Conservation (phyloP, 2,113 vertebrate genomes). For the Leiothrix lutea region DNA sequence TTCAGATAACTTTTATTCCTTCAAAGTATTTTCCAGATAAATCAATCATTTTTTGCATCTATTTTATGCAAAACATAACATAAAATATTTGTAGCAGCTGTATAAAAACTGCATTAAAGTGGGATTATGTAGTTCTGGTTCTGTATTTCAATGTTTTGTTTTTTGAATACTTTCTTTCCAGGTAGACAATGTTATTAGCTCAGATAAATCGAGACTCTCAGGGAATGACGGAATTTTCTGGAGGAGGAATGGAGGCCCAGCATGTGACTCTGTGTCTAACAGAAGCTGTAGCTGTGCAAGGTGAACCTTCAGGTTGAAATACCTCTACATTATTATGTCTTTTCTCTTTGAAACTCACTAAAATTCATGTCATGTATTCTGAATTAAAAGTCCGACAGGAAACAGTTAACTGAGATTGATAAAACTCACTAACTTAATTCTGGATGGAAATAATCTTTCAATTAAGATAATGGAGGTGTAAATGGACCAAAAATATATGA, state of each 20-base stretch:
- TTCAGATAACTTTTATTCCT: neutral
- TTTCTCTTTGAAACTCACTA: neutral
- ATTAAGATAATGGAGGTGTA: neutral
- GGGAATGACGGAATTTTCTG: slow-evolving; percentile 96
- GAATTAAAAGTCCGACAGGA: neutral
- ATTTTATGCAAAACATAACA: neutral
- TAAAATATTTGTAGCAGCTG: neutral
- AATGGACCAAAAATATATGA: neutral
- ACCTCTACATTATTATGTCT: neutral
- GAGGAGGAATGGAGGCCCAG: slow-evolving; percentile 89
- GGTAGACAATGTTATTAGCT: slow-evolving; percentile 94
- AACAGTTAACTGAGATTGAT: neutral
- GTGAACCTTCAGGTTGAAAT: slow-evolving; percentile 72
- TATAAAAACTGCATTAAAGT: neutral
- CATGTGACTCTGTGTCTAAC: slow-evolving; percentile 95
- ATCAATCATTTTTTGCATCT: neutral
- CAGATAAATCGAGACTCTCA: slow-evolving; percentile 98
- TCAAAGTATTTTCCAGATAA: neutral
- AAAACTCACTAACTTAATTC: neutral
- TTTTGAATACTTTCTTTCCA: slow-evolving; percentile 62
- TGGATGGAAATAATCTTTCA: neutral
- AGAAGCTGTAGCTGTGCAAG: slow-evolving; percentile 93
- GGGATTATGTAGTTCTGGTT: neutral
- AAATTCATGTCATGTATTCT: neutral
- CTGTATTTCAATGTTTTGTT: neutral